Conservation (phyloP, 1,140 invertebrate genomes). For the Tetramorium simillimum region DNA sequence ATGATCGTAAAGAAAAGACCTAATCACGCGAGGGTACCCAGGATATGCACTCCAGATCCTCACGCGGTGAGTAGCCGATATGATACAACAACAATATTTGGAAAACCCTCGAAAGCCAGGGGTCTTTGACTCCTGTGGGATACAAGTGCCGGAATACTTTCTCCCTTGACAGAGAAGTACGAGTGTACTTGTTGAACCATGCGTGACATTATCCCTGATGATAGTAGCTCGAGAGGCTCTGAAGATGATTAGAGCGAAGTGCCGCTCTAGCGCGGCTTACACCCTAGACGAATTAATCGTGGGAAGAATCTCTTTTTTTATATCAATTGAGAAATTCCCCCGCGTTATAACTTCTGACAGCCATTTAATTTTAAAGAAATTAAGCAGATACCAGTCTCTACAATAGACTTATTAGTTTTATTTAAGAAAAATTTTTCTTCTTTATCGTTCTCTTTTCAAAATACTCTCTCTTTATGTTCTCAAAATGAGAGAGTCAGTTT, state of each 20-base stretch:
- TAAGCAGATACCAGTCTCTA: background rate
- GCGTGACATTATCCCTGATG: conserved; percentile 71
- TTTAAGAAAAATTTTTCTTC: background rate
- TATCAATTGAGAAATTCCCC: background rate
- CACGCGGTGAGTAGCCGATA: conserved; percentile 56
- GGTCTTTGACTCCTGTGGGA: conserved; percentile 77
- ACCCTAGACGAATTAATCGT: conserved; percentile 41
- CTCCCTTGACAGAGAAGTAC: conserved; percentile 66
- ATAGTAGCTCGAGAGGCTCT: conserved; percentile 70
- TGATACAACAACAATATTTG: conserved; percentile 79
- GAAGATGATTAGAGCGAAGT: conserved; percentile 65
- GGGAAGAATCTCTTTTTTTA: conserved; percentile 36
- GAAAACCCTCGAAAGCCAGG: conserved; percentile 72
- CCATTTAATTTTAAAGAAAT: background rate
- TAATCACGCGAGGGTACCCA: conserved; percentile 72
- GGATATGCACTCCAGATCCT: conserved; percentile 71
- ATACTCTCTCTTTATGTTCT: background rate
- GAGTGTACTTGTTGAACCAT: conserved; percentile 70
- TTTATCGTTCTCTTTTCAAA: background rate
- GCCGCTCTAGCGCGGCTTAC: conserved; percentile 28
- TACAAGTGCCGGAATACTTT: conserved; percentile 56
- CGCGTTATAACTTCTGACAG: background rate
- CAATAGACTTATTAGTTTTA: background rate
- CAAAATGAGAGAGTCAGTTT: background rate
- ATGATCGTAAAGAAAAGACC: conserved; percentile 75